Percentiles rank a stretch among this genome's conserved stretches.
Conservation (phyloP, 2,113 vertebrate species). For the Etheostoma cragini region DNA sequence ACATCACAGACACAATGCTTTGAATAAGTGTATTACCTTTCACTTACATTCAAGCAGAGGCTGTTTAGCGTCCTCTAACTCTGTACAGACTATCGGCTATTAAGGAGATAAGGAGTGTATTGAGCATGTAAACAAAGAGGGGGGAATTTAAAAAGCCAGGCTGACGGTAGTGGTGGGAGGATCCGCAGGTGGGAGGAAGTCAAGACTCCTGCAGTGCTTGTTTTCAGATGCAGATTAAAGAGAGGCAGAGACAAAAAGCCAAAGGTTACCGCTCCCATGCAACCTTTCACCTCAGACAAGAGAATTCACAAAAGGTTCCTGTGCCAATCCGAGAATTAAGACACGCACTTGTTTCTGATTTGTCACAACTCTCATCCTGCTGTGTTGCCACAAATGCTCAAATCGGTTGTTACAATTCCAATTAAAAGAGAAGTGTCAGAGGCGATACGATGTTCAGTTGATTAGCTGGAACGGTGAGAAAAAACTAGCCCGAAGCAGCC, state of each 20-base stretch:
- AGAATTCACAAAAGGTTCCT: slow-evolving; percentile 46
- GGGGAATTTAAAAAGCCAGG: background rate
- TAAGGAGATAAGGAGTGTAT: slow-evolving; percentile 51
- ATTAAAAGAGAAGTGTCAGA: background rate
- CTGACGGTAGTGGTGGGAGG: slow-evolving; percentile 15
- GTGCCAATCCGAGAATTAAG: background rate
- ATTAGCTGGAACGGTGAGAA: background rate
- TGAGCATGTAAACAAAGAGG: slow-evolving; percentile 54
- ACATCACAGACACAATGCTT: background rate
- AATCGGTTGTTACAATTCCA: background rate
- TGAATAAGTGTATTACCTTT: slow-evolving; percentile 24
- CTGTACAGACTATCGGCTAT: slow-evolving; percentile 43
- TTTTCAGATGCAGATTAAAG: slow-evolving; percentile 70
- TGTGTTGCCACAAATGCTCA: background rate
- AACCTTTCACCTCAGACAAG: slow-evolving; percentile 39
- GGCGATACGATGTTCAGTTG: background rate
- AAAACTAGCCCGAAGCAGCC: slow-evolving; percentile 39
- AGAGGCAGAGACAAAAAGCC: slow-evolving; percentile 37
- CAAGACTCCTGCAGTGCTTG: slow-evolving; percentile 54
- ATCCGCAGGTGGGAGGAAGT: slow-evolving; percentile 50
- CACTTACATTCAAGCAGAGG: slow-evolving; percentile 43
- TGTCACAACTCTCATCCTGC: background rate
- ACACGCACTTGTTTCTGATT: slow-evolving; percentile 8
- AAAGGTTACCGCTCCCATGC: slow-evolving; percentile 30
- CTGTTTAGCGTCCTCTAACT: slow-evolving; percentile 30